These are phyloP conservation scores for Chrysochloris asiatica DNA, from an alignment of 2,113 vertebrate genomes.

Conservation along the genomic window DNA sequence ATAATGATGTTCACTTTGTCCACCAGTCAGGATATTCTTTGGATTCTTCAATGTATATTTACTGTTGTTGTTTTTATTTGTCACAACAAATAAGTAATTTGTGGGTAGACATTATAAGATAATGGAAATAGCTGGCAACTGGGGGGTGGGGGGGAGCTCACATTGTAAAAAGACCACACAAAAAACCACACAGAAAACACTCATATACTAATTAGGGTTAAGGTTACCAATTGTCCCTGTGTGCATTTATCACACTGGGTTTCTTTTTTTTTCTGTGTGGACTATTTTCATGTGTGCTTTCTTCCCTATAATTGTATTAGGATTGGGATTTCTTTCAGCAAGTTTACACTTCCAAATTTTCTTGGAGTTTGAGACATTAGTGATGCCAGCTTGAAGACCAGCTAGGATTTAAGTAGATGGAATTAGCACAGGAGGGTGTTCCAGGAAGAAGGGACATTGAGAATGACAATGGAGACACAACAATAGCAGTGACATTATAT, in stretches of 20 bases:
- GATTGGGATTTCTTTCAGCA: background rate
- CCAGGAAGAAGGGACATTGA: background rate
- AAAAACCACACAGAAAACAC: too few relatives aligned
- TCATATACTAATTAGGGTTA: background rate
- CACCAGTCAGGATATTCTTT: background rate
- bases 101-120: background rate
- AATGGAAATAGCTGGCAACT: background rate
- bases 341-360: background rate
- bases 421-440: background rate
- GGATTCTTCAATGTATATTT: background rate
- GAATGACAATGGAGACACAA: background rate
- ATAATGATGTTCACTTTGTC: conserved; percentile 2
- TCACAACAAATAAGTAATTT: background rate
- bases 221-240: too few relatives aligned
- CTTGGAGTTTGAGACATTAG: conserved; percentile 23
- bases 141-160: too few relatives aligned
- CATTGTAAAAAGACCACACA: too few relatives aligned
- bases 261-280: background rate
- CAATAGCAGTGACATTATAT: background rate
- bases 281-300: too few relatives aligned
- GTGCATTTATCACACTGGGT: too few relatives aligned
- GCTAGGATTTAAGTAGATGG: background rate
- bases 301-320: background rate
- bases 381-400: background rate
- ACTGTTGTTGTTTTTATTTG: background rate